Percentiles rank a stretch among this genome's conserved stretches.
These are phyloP conservation scores for Pollenia labialis DNA, from an alignment of 2,888 invertebrate genomes.

Conservation along the genomic window DNA sequence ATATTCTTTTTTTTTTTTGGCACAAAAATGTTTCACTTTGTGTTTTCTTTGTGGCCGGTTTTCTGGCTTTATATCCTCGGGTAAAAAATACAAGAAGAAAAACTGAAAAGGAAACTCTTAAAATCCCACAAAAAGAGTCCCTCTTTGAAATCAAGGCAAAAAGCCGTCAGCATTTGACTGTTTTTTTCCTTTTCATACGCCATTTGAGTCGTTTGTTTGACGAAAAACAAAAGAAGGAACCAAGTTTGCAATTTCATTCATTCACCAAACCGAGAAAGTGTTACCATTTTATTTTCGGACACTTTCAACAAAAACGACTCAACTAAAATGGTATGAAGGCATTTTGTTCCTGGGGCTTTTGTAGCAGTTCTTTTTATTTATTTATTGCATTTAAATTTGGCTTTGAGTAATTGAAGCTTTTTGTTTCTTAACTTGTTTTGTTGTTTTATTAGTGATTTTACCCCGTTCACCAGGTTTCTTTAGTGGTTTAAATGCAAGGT, in stretches of 20 bases:
- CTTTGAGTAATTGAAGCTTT: constrained; percentile 61
- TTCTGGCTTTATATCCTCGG: constrained; percentile 20
- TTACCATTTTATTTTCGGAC: constrained; percentile 60
- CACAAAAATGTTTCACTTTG: constrained; percentile 12
- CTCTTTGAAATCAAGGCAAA: not conserved
- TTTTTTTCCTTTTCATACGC: not conserved
- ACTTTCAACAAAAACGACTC: constrained; percentile 26
- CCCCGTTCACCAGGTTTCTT: constrained; percentile 28
- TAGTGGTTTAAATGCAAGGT: constrained; percentile 31
- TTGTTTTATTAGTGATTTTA: constrained; percentile 38
- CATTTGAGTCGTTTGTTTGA: constrained; percentile 45
- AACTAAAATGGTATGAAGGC: constrained; percentile 1
- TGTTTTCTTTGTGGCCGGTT: not conserved
- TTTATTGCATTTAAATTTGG: constrained; percentile 48
- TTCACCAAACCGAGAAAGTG: constrained; percentile 33
- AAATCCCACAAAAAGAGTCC: constrained; percentile 23
- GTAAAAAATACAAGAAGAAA: not conserved
- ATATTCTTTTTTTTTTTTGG: not conserved
- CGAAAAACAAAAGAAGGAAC: constrained; percentile 7
- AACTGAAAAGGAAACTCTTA: constrained; percentile 14
- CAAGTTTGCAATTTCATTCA: constrained; percentile 5
- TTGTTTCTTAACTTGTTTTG: constrained; percentile 54
- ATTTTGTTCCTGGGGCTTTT: constrained; percentile 11
- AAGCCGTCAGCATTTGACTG: constrained; percentile 29
- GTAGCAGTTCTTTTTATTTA: constrained; percentile 48